Conservation (phyloP, 2,113 vertebrate genomes). For the Sphaerodactylus townsendi region DNA sequence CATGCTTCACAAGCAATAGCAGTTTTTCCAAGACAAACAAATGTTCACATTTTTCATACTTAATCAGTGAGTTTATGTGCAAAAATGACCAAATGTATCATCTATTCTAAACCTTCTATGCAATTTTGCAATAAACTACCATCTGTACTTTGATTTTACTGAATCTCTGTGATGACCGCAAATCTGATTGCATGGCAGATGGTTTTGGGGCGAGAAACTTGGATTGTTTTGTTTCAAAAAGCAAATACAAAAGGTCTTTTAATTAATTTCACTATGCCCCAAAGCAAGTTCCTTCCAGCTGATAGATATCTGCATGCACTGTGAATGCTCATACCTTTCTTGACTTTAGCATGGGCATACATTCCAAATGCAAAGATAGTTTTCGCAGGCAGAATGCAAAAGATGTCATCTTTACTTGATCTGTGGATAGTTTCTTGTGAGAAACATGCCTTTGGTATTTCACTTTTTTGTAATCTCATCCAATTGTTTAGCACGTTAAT, state of each 20-base stretch:
- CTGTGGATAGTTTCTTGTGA: neutral
- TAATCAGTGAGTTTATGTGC: slow-evolving; percentile 79
- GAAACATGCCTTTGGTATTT: neutral
- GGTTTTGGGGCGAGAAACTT: slow-evolving; percentile 59
- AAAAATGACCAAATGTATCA: slow-evolving; percentile 79
- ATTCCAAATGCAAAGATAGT: neutral
- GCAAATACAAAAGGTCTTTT: slow-evolving; percentile 29
- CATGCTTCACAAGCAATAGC: slow-evolving; percentile 82
- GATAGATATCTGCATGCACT: neutral
- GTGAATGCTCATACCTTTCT: neutral
- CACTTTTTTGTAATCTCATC: neutral
- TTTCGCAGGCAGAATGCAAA: neutral
- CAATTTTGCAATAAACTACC: slow-evolving; percentile 77
- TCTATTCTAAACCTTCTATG: slow-evolving; percentile 74
- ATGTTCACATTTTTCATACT: slow-evolving; percentile 82
- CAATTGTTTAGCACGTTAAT: neutral
- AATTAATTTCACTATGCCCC: slow-evolving; percentile 14
- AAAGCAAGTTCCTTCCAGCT: slow-evolving; percentile 19
- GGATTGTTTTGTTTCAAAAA: neutral
- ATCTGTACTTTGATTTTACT: slow-evolving; percentile 79
- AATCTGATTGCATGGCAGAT: slow-evolving; percentile 72
- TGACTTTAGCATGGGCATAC: neutral
- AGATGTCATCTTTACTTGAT: neutral
- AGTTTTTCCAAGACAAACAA: slow-evolving; percentile 82
- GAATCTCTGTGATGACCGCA: slow-evolving; percentile 71